These are phyloP conservation scores for Hyperoodon ampullatus DNA, from an alignment of 2,113 vertebrate species.

Conservation along the genomic window DNA sequence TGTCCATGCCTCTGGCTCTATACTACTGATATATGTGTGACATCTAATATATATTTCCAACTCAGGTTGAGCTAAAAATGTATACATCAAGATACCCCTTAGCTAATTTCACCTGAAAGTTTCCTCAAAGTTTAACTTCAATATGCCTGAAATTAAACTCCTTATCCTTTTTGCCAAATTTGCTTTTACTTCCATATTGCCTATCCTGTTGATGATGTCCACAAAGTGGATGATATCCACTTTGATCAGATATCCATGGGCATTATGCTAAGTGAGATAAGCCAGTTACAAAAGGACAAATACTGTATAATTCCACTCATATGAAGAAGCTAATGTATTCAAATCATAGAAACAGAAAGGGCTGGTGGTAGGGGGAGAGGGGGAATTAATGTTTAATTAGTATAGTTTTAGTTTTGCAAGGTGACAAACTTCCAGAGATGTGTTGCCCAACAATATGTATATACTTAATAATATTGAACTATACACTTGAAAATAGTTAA, in stretches of 20 bases:
- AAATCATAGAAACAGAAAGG: neutral
- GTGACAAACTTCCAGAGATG: neutral
- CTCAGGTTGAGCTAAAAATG: neutral
- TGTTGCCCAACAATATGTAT: neutral
- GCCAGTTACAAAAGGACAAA: neutral
- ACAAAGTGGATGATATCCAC: neutral
- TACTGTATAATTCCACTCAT: neutral
- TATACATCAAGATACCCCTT: neutral
- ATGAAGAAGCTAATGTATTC: neutral
- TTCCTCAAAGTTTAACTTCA: neutral
- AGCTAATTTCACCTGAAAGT: neutral
- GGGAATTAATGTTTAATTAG: neutral
- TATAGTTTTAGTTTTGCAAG: neutral
- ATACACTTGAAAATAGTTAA: neutral
- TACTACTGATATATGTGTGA: neutral
- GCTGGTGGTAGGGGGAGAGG: neutral
- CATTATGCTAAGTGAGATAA: neutral
- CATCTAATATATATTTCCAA: neutral
- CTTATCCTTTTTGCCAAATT: neutral
- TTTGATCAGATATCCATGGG: neutral
- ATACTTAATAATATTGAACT: neutral
- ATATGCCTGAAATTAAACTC: neutral
- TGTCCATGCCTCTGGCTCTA: neutral
- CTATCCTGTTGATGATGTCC: neutral
- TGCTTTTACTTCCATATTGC: neutral